These are phyloP conservation scores for Prolemur simus DNA, from an alignment of 2,113 vertebrate genomes.

Conservation along the genomic window DNA sequence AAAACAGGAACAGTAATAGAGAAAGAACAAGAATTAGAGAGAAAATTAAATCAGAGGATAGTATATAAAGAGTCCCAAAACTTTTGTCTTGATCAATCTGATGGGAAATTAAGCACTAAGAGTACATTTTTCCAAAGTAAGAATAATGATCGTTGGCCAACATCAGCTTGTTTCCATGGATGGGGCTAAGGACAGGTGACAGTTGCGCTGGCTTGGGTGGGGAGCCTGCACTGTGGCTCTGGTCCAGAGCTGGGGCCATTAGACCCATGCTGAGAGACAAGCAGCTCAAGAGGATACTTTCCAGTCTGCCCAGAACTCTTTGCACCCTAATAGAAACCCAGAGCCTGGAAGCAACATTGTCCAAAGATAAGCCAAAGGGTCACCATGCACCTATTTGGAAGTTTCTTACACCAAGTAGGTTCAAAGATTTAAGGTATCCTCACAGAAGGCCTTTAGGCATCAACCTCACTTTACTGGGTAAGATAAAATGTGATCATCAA, in stretches of 20 bases:
- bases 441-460: not conserved
- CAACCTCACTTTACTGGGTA: not conserved
- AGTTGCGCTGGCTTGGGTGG: slow-evolving; percentile 31
- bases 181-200: slow-evolving; percentile 38
- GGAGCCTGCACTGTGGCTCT: slow-evolving; percentile 53
- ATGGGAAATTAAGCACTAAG: slow-evolving; percentile 67
- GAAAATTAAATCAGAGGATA: slow-evolving; percentile 50
- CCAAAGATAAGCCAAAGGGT: not conserved
- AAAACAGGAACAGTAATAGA: slow-evolving; percentile 57
- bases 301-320: slow-evolving; percentile 36
- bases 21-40: slow-evolving; percentile 49
- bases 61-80: slow-evolving; percentile 49
- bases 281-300: not conserved
- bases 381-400: not conserved
- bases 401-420: not conserved
- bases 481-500: not conserved
- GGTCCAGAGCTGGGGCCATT: slow-evolving; percentile 34
- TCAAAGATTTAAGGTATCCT: not conserved
- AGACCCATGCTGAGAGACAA: slow-evolving; percentile 18
- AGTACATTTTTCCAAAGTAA: slow-evolving; percentile 72
- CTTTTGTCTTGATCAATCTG: slow-evolving; percentile 67
- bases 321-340: not conserved
- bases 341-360: not conserved
- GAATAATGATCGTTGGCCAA: slow-evolving; percentile 71
- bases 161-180: slow-evolving; percentile 58